Evolutionary conservation across 1,140 invertebrate genomes (phyloP).

Genomic region (Drosophila ogumai): DNA sequence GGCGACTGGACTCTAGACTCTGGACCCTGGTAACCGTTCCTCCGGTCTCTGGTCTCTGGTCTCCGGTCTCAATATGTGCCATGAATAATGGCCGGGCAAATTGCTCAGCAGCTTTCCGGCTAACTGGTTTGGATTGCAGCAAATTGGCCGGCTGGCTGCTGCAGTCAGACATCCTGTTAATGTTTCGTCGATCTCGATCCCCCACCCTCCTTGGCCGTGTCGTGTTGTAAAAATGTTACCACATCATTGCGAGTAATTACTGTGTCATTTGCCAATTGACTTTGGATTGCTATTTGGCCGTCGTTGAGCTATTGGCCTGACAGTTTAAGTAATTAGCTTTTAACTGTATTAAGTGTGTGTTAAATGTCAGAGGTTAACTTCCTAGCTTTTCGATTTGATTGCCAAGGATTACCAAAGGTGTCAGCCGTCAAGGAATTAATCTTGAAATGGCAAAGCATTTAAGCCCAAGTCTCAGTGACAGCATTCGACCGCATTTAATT

Average conservation of each 20-base stretch:
- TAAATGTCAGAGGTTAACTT: slow-evolving; percentile 24
- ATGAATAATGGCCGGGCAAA: slow-evolving; percentile 80
- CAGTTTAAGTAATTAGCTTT: slow-evolving; percentile 39
- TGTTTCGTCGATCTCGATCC: slow-evolving; percentile 18
- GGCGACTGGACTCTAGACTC: slow-evolving; percentile 22
- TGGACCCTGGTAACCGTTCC: slow-evolving; percentile 7
- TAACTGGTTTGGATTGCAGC: slow-evolving; percentile 43
- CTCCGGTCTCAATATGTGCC: slow-evolving; percentile 66
- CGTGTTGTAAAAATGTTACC: slow-evolving; percentile 53
- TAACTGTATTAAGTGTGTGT: slow-evolving; percentile 25
- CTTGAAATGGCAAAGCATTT: slow-evolving; percentile 11
- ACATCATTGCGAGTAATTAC: slow-evolving; percentile 74
- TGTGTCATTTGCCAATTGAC: slow-evolving; percentile 69
- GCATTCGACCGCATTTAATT: slow-evolving; percentile 50
- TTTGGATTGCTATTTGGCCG: slow-evolving; percentile 55
- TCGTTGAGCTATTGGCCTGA: slow-evolving; percentile 24
- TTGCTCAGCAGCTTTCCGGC: slow-evolving; percentile 56
- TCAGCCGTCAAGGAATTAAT: slow-evolving; percentile 16
- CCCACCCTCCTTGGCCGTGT: slow-evolving; percentile 7
- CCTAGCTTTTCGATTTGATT: slow-evolving; percentile 21
- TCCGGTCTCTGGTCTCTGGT: too few relatives aligned
- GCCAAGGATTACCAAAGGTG: neutral
- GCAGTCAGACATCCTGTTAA: slow-evolving; percentile 53
- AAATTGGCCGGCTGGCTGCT: slow-evolving; percentile 47
- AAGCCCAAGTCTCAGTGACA: neutral